phyloP scores from a whole-genome alignment of 2,797 vertebrate genomes.

The Chaenodraco wilsoni region DNA sequence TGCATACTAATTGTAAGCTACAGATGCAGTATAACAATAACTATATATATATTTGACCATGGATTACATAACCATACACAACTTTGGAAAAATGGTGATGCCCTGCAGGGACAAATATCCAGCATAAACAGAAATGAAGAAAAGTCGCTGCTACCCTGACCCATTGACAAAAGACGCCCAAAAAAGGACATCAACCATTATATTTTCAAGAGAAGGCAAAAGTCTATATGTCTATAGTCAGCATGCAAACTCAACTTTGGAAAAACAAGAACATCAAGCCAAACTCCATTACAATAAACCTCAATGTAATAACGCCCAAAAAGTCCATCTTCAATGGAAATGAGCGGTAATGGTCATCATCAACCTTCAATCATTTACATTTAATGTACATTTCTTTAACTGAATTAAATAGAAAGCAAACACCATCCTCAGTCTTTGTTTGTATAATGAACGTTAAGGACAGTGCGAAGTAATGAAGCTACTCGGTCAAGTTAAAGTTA shows the following conservation, averaged over 20 bases:
- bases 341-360: not conserved
- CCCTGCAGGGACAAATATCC: not conserved
- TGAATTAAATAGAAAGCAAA: not conserved
- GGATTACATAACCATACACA: not conserved
- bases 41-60: not conserved
- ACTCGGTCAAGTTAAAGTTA: not conserved
- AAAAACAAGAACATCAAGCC: not conserved
- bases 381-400: not conserved
- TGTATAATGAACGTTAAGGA: too few relatives aligned
- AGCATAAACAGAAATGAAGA: not conserved
- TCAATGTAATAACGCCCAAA: too few relatives aligned
- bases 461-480: too few relatives aligned
- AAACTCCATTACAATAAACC: conserved; percentile 2
- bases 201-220: conserved; percentile 78
- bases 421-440: too few relatives aligned
- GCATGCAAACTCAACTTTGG: conserved; percentile 34
- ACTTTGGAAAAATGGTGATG: not conserved
- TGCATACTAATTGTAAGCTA: not conserved
- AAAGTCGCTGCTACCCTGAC: not conserved
- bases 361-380: not conserved
- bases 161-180: not conserved
- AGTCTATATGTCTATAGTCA: conserved; percentile 57
- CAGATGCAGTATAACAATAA: not conserved
- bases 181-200: not conserved
- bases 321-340: not conserved